Base-by-base conservation (phyloP, 2,888 invertebrate genomes). In the Dicyrtoma fusca region DNA sequence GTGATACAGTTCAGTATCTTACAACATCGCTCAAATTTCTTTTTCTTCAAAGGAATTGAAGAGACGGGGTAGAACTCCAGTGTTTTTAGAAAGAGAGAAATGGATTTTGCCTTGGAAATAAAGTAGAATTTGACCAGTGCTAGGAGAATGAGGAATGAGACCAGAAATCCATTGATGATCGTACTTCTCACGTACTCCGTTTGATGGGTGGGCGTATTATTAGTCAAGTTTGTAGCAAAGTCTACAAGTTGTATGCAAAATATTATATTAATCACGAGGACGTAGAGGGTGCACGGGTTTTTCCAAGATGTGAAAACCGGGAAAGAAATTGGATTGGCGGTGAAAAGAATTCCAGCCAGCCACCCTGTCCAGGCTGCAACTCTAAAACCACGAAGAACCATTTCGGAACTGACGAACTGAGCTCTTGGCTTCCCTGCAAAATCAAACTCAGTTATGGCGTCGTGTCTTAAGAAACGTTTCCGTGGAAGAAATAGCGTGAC, bases 271-370 rank as follows among this genome's bases (percentile, higher is more conserved):
- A 69, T 21, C 6, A 26, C 14, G n/a, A 69, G n/a, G 14, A 62
- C 71, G n/a, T 63, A 71, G 14, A 53, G 4, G 1, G 63, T 53
- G 34, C 23, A 63, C 1, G 19, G 34, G 42, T 21, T 47, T 51
- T 53, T 62, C 71, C 71, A 71, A 1, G 42, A 14, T 13, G 49
- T 51, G 51, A 71, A 71, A 34, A 51, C 19, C 19, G 51, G 14
- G n/a, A 23, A 47, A 11, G n/a, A 34, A 11, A 49, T 51, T 10
- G 71, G 71, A 53, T 71, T 63, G 17, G 45, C 21, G n/a, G 71
- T 23, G 53, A 53, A 71, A 3, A 71, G 3, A 13, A 26, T 25
- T 13, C 71, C 71, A 1, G 42, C n/a, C 1, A 55, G 19, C 47
- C 34, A 71, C 1, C 71, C 71, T 1, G 63, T 13, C 25, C 23